Percentiles rank a stretch among this genome's conserved stretches.
Conservation (phyloP, 2,888 invertebrate genomes). For the Hyalella azteca region DNA sequence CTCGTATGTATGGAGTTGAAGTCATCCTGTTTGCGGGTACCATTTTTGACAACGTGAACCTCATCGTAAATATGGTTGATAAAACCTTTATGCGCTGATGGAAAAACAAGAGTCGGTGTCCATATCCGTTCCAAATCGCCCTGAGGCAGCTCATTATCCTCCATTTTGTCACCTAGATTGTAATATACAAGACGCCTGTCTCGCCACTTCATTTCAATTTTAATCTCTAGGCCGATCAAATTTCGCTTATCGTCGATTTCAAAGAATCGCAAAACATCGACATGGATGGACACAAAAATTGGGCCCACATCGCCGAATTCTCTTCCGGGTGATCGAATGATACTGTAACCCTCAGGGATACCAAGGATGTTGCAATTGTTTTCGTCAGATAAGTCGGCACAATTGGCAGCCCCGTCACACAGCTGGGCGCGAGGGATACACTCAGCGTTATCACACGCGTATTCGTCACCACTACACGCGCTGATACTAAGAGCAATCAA, state of each 20-base stretch:
- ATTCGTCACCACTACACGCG: background rate
- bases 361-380: background rate
- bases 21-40: background rate
- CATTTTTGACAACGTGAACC: background rate
- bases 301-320: background rate
- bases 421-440: background rate
- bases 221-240: background rate
- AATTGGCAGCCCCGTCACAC: background rate
- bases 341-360: background rate
- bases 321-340: background rate
- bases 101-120: background rate
- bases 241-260: background rate
- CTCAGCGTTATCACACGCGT: background rate
- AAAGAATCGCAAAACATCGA: background rate
- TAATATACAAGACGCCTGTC: constrained; percentile 21
- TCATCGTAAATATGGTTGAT: background rate
- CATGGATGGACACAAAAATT: background rate
- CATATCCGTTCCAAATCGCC: background rate
- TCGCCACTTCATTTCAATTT: background rate
- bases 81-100: background rate
- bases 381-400: background rate
- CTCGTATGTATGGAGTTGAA: background rate
- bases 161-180: constrained; percentile 4
- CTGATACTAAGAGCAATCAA: background rate
- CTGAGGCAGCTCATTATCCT: background rate